Evolutionary conservation across 2,113 vertebrate genomes (phyloP).

Genomic region (Cinclus mexicanus): DNA sequence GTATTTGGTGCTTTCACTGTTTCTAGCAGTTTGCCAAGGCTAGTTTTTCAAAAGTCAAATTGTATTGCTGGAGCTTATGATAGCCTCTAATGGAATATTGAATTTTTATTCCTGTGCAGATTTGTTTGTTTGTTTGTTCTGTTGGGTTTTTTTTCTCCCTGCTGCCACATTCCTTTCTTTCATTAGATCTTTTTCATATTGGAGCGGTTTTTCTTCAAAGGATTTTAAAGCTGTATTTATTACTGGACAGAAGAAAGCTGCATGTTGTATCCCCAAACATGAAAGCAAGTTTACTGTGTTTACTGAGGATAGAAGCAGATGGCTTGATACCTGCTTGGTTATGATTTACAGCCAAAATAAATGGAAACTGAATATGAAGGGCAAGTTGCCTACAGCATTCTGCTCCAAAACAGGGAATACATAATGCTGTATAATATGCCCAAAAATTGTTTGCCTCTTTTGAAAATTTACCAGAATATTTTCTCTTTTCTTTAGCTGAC

Average conservation of each 20-base stretch:
- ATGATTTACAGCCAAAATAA: constrained; percentile 34
- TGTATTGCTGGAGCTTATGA: neutral
- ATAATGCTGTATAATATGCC: neutral
- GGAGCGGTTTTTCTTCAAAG: neutral
- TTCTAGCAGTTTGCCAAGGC: neutral
- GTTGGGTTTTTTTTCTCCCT: fast-evolving
- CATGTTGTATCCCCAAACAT: neutral
- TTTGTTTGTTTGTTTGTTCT: neutral
- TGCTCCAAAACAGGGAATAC: neutral
- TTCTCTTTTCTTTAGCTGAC: neutral
- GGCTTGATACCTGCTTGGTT: constrained; percentile 30
- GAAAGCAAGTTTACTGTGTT: neutral
- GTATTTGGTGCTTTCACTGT: neutral
- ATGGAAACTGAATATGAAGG: constrained; percentile 8
- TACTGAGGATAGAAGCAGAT: constrained; percentile 1
- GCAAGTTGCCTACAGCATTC: neutral
- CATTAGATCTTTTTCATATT: neutral
- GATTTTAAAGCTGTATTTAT: neutral
- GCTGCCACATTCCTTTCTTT: neutral
- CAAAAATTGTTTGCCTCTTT: neutral
- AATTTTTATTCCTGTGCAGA: neutral
- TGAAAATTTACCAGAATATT: neutral
- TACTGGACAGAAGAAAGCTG: neutral
- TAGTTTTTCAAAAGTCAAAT: neutral
- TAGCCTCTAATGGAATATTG: neutral